A percentile compares a stretch with the other conserved stretches of the same genome.
These are phyloP conservation scores for Zaprionus bogoriensis DNA, from an alignment of 2,888 invertebrate genomes.

Conservation along the genomic window DNA sequence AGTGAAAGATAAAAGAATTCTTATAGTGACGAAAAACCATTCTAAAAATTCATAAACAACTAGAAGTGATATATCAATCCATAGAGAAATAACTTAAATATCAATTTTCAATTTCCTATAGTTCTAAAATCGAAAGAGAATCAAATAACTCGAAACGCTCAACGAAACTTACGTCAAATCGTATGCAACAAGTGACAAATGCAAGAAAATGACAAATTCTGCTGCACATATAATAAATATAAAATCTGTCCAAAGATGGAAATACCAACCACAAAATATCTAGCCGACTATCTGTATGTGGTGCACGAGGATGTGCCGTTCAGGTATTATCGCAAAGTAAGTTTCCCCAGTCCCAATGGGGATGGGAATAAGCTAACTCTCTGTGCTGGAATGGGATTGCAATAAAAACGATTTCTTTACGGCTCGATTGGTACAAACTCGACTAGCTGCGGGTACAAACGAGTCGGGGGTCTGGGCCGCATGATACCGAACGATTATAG, in stretches of 20 bases:
- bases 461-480: slow-evolving; percentile 22
- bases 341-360: slow-evolving; percentile 39
- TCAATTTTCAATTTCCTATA: no score
- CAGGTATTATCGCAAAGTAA: slow-evolving; percentile 83
- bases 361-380: not conserved
- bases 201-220: slow-evolving; percentile 83
- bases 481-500: slow-evolving; percentile 45
- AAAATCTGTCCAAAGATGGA: slow-evolving; percentile 83
- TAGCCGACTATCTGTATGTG: slow-evolving; percentile 83
- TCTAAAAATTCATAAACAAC: no score
- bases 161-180: slow-evolving; percentile 33
- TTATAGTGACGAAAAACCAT: no score
- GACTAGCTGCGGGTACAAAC: not conserved
- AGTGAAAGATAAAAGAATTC: no score
- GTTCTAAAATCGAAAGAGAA: not conserved
- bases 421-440: slow-evolving; percentile 15
- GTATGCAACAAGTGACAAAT: slow-evolving; percentile 71
- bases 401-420: slow-evolving; percentile 15
- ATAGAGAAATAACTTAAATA: no score
- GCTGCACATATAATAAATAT: slow-evolving; percentile 80
- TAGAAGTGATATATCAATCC: no score
- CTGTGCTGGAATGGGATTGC: no score
- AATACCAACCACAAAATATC: slow-evolving; percentile 83
- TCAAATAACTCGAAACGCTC: slow-evolving; percentile 2
- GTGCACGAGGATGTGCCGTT: slow-evolving; percentile 83